A percentile compares a stretch with the other conserved stretches of the same genome.
These are phyloP conservation scores for Drosophila parabipectinata DNA, from an alignment of 1,140 invertebrate genomes.

Conservation along the genomic window DNA sequence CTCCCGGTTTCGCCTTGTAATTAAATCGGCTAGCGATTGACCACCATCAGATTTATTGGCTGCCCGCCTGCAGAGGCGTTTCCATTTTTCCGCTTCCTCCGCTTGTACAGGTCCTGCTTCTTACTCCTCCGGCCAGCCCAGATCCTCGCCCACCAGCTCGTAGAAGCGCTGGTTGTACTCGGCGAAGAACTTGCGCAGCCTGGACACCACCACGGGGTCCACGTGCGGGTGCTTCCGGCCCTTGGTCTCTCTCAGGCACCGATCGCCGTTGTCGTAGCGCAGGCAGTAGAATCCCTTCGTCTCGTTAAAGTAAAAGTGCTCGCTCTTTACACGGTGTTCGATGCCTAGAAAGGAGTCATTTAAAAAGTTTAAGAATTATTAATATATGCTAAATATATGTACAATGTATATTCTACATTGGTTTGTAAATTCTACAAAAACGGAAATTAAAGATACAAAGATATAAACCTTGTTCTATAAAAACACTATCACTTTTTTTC, in stretches of 20 bases:
- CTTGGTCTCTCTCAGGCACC: conserved; percentile 97
- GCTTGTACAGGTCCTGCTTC: conserved; percentile 32
- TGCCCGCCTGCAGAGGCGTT: not conserved
- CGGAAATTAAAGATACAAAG: no score
- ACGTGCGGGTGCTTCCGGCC: conserved; percentile 96
- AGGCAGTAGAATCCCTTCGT: conserved; percentile 99
- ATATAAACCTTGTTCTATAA: no score
- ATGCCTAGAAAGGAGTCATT: conserved; percentile 59
- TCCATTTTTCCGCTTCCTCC: conserved; percentile 7
- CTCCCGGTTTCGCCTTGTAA: conserved; percentile 26
- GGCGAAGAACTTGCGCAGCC: conserved; percentile 95
- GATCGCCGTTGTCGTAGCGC: conserved; percentile 91
- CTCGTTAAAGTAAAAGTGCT: conserved; percentile 98
- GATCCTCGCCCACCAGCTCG: conserved; percentile 95
- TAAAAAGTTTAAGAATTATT: not conserved
- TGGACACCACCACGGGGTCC: conserved; percentile 92
- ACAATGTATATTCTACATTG: no score
- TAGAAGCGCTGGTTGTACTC: conserved; percentile 98
- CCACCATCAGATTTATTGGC: conserved; percentile 35
- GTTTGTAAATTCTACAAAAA: no score
- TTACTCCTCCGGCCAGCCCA: conserved; percentile 86
- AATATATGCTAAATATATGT: no score
- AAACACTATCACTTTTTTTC: no score
- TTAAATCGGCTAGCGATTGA: conserved; percentile 45
- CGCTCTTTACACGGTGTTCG: conserved; percentile 89